These are phyloP conservation scores for Charaxes varanes DNA, from an alignment of 1,140 invertebrate genomes.

Conservation along the genomic window DNA sequence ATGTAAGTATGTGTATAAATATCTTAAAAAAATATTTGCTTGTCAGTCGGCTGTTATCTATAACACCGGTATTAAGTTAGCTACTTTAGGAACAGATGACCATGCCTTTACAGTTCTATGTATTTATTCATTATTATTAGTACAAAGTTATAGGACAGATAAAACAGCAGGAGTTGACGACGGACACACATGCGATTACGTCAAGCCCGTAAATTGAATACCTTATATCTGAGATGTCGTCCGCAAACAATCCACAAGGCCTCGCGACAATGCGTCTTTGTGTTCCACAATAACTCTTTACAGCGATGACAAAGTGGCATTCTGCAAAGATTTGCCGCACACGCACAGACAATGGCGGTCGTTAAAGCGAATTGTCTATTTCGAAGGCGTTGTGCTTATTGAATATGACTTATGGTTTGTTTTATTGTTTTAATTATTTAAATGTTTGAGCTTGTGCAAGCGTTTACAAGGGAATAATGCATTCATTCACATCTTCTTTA, in stretches of 20 bases:
- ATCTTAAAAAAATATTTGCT: too few species aligned
- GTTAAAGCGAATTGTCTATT: conserved; percentile 43
- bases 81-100: too few species aligned
- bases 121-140: too few species aligned
- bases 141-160: too few species aligned
- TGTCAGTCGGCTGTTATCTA: too few species aligned
- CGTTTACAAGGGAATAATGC: too few species aligned
- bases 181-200: conserved; percentile 3
- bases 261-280: conserved; percentile 46
- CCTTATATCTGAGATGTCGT: conserved; percentile 21
- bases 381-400: conserved; percentile 41
- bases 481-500: too few species aligned
- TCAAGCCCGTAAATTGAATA: conserved; percentile 22
- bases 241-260: conserved; percentile 39
- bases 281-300: conserved; percentile 53
- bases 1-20: too few species aligned
- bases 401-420: conserved; percentile 30
- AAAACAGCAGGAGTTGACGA: too few species aligned
- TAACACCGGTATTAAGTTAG: too few species aligned
- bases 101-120: too few species aligned
- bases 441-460: too few species aligned
- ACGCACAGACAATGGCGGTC: conserved; percentile 31
- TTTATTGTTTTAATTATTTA: conserved; percentile 27
- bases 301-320: conserved; percentile 49
- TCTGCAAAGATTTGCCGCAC: conserved; percentile 57